Evolutionary conservation across 2,888 invertebrate genomes (phyloP).

Genomic region (Tineola bisselliella): DNA sequence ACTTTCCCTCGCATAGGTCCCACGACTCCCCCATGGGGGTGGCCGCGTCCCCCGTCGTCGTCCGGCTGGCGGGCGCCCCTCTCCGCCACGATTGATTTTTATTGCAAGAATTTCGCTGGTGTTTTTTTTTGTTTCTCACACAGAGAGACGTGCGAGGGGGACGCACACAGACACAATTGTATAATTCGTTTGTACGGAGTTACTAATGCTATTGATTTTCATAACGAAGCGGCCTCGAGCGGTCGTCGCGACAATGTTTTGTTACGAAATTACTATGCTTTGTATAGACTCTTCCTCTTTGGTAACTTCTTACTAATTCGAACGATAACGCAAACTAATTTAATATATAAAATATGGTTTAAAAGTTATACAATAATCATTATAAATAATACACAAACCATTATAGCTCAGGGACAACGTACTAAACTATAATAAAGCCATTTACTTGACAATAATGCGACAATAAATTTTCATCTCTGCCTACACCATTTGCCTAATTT

Average conservation of each 20-base stretch:
- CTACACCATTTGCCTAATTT: too few relatives aligned
- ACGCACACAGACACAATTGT: conserved; percentile 59
- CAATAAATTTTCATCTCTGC: too few relatives aligned
- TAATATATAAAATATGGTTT: too few relatives aligned
- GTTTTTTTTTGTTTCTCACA: conserved; percentile 59
- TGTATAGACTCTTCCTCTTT: neutral
- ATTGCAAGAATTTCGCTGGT: conserved; percentile 67
- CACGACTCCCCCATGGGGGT: neutral
- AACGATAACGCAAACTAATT: too few relatives aligned
- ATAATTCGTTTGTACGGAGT: conserved; percentile 67
- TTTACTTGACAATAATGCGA: too few relatives aligned
- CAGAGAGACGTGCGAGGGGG: conserved; percentile 36
- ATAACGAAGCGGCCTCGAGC: conserved; percentile 43
- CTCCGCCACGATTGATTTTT: conserved; percentile 69
- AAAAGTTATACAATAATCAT: too few relatives aligned
- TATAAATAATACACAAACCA: too few relatives aligned
- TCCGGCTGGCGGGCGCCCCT: conserved; percentile 17
- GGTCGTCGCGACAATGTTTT: neutral
- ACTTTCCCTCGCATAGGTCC: neutral
- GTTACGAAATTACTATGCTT: neutral
- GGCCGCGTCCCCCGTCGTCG: neutral
- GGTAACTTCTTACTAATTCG: neutral
- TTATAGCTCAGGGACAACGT: too few relatives aligned
- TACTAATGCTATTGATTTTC: conserved; percentile 68
- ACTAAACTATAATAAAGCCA: too few relatives aligned